A percentile compares a stretch with the other conserved stretches of the same genome.
Evolutionary conservation across 2,888 invertebrate genomes (phyloP).

Genomic region (Cheiracanthium punctorium): DNA sequence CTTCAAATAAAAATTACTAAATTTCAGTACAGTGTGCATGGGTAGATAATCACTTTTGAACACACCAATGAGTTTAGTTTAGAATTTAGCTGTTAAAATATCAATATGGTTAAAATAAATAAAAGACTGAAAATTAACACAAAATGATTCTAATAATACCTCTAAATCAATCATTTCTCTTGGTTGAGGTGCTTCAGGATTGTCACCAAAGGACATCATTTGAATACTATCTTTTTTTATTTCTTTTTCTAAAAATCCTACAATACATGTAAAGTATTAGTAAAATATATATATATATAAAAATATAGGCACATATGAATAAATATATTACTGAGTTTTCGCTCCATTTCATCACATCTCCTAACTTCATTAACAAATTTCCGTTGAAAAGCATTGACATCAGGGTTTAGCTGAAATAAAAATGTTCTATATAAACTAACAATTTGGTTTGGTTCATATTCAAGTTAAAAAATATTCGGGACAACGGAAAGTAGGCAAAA

Average conservation of each 20-base stretch:
- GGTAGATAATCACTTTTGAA: background rate
- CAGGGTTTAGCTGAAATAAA: constrained; percentile 89
- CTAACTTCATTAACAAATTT: constrained; percentile 99
- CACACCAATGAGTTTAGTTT: background rate
- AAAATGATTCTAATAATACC: constrained; percentile 78
- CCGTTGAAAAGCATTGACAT: constrained; percentile 98
- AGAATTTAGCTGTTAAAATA: background rate
- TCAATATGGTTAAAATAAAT: no score
- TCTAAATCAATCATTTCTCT: constrained; percentile 99
- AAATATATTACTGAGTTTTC: constrained; percentile 84
- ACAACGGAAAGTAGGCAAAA: no score
- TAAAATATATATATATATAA: background rate
- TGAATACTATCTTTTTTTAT: constrained; percentile 97
- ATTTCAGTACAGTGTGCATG: no score
- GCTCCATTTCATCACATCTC: constrained; percentile 98
- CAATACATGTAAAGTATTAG: constrained; percentile 20
- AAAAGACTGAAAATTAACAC: no score
- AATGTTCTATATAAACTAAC: constrained; percentile 69
- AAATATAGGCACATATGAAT: no score
- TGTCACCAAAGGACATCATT: constrained; percentile 98
- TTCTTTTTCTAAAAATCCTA: constrained; percentile 93
- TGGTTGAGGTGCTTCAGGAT: constrained; percentile 99
- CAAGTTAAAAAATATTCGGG: background rate
- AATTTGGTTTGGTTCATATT: background rate
- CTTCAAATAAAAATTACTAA: no score